phyloP scores from a whole-genome alignment of 2,797 vertebrate species.

The Lithobates sylvaticus region DNA sequence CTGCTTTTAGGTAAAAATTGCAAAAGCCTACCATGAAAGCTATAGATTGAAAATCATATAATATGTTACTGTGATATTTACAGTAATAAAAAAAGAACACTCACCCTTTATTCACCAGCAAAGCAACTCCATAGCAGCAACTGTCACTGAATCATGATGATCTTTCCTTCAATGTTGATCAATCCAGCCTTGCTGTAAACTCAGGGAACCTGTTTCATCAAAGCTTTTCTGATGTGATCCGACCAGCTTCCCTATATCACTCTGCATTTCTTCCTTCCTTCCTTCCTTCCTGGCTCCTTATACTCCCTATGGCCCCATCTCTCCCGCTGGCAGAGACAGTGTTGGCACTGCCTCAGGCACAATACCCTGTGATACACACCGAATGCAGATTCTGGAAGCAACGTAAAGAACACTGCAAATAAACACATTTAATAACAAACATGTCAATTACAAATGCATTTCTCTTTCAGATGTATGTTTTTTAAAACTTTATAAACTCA shows the following conservation, averaged over 20 bases:
- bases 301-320: constrained; percentile 51
- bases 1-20: no score
- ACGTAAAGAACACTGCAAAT: neutral
- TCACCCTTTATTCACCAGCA: constrained; percentile 38
- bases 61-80: neutral
- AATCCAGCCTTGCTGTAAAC: constrained; percentile 10
- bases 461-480: no score
- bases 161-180: constrained; percentile 2
- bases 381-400: constrained; percentile 1
- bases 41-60: no score
- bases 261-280: constrained; percentile 43
- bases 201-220: constrained; percentile 31
- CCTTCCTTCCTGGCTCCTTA: constrained; percentile 54
- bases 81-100: neutral
- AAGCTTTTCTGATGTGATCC: constrained; percentile 44
- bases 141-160: constrained; percentile 14
- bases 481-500: no score
- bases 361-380: constrained; percentile 25
- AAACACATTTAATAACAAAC: neutral
- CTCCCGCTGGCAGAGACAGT: constrained; percentile 39
- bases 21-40: no score
- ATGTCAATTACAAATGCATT: no score
- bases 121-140: constrained; percentile 8
- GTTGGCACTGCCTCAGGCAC: constrained; percentile 50
- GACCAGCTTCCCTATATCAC: constrained; percentile 37